Base-by-base conservation (phyloP, 2,797 vertebrate species). In the Carduelis carduelis region DNA sequence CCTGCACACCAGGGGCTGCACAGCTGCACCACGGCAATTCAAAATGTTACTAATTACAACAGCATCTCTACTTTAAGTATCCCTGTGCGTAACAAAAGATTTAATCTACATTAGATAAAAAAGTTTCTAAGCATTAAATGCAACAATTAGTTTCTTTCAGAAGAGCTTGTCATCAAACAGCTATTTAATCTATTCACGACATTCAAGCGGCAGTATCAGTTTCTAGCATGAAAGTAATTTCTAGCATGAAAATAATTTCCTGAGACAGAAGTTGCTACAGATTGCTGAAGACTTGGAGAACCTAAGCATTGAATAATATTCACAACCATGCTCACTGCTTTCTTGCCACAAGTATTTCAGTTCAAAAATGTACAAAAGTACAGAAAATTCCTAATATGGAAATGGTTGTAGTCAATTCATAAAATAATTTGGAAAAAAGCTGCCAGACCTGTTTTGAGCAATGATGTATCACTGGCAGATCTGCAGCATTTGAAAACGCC, bases 361-460 rank as follows among this genome's bases (percentile, higher is more conserved):
- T 52, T 78, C 34, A 55, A 68, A 79, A 76, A 76, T 9, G 13
- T n/a, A 75, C 53, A 37, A 43, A 64, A 60, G 37, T 20, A 75
- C 39, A 75, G 61, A 83, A 93, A 93, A 75, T 28, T 34, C 78
- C 72, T 78, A 75, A 78, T 44, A 91, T 9, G 30, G 80, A 83
- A 93, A 71, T 21, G 11, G 41, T 46, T 61, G 27, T 8, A 70
- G 59, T 34, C 13, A 2, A 79, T 69, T 83, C 46, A 22, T 19
- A 35, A 88, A 93, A 66, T 53, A 69, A 65, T n/a, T 66, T 39
- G 2, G 1, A 8, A 68, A 27, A 83, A 68, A 79, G 8, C 1
- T 34, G 30, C 44, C 60, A 79, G 59, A 83, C 53, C 61, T 52
- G 27, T 56, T 74, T 53, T 0, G 41, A 76, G 87, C 8, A 66